Conservation (phyloP, 2,888 invertebrate species). For the Amphipoea oculea region DNA sequence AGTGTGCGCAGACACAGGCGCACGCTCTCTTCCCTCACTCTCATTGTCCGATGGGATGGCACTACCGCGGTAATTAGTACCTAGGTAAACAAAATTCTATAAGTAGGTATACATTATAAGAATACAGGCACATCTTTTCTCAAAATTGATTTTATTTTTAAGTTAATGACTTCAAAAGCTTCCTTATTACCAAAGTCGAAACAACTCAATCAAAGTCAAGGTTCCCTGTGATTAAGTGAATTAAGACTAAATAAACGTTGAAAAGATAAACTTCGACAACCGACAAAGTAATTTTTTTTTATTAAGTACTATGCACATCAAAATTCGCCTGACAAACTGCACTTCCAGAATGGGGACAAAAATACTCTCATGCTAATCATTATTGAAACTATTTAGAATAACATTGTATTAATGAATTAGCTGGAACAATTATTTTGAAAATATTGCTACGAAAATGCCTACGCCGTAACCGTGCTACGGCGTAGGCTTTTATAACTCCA, state of each 20-base stretch:
- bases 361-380: neutral
- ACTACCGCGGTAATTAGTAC: neutral
- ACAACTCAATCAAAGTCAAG: slow-evolving; percentile 23
- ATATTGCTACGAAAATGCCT: neutral
- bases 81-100: neutral
- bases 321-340: neutral
- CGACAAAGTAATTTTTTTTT: too few relatives aligned
- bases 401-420: neutral
- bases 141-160: neutral
- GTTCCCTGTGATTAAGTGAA: slow-evolving; percentile 14
- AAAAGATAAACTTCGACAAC: neutral
- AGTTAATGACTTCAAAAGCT: neutral
- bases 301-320: too few relatives aligned
- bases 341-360: neutral
- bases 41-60: too few relatives aligned
- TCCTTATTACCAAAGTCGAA: slow-evolving; percentile 22
- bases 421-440: neutral
- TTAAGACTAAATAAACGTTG: neutral
- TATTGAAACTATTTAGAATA: neutral
- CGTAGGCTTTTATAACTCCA: neutral
- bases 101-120: too few relatives aligned
- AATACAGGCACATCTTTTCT: neutral
- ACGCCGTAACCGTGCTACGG: neutral
- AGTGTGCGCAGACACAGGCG: too few relatives aligned
- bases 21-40: too few relatives aligned